phyloP scores from a whole-genome alignment of 2,113 vertebrate genomes.

The Seriola quinqueradiata region DNA sequence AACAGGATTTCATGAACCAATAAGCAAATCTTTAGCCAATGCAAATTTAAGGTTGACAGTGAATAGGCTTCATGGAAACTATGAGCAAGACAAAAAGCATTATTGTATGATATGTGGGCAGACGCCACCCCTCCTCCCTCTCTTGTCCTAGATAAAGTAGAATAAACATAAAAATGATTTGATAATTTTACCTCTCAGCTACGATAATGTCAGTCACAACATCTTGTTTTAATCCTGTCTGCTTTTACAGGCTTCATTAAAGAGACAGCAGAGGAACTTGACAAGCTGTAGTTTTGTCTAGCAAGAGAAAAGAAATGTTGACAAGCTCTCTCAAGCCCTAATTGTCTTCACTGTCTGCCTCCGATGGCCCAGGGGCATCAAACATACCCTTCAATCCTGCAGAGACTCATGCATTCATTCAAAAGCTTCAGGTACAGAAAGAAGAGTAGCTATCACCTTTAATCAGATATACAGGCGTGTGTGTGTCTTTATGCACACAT shows the following conservation, averaged over 20 bases:
- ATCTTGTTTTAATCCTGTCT: slow-evolving; percentile 34
- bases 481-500: slow-evolving; percentile 29
- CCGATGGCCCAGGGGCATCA: slow-evolving; percentile 36
- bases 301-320: slow-evolving; percentile 31
- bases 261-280: slow-evolving; percentile 19
- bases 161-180: slow-evolving; percentile 42
- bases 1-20: slow-evolving; percentile 18
- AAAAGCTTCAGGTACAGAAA: slow-evolving; percentile 27
- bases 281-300: slow-evolving; percentile 46
- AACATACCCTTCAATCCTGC: slow-evolving; percentile 32
- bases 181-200: slow-evolving; percentile 25
- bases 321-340: slow-evolving; percentile 59
- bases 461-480: slow-evolving; percentile 26
- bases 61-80: slow-evolving; percentile 17
- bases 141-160: slow-evolving; percentile 52
- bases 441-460: slow-evolving; percentile 31
- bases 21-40: slow-evolving; percentile 29
- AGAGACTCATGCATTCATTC: slow-evolving; percentile 8
- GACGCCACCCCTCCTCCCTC: not conserved
- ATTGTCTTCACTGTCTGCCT: slow-evolving; percentile 56
- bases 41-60: slow-evolving; percentile 28
- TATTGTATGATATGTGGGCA: slow-evolving; percentile 29
- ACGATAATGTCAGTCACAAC: slow-evolving; percentile 42
- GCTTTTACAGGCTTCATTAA: slow-evolving; percentile 43
- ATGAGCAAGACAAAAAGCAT: slow-evolving; percentile 13